These are phyloP conservation scores for Globodera ellingtonae DNA, from an alignment of 1,140 invertebrate species.

Conservation along the genomic window DNA sequence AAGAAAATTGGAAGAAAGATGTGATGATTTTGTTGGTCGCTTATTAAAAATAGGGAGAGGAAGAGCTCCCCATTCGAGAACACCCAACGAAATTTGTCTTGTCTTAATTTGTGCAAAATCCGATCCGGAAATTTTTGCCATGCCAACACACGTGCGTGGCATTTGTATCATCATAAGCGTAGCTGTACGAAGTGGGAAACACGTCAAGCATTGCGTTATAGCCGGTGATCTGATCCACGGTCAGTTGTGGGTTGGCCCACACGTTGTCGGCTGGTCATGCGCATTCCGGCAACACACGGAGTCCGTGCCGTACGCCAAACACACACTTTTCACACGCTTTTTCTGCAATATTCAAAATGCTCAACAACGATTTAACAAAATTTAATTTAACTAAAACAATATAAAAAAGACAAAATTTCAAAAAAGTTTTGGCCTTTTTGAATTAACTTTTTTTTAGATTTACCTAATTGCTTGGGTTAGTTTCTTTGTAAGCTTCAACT, in stretches of 20 bases:
- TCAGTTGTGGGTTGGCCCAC: neutral
- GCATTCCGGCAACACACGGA: neutral
- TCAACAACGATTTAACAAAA: no score
- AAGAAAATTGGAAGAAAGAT: no score
- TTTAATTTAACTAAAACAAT: no score
- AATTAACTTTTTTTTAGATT: no score
- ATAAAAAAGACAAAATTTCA: neutral
- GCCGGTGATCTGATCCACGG: neutral
- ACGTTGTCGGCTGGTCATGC: neutral
- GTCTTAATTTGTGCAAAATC: no score
- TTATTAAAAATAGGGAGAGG: no score
- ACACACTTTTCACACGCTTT: conserved; percentile 1
- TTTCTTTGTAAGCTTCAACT: no score
- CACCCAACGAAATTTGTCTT: no score
- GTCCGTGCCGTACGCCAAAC: conserved; percentile 1
- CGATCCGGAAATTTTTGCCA: no score
- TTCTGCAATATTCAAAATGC: neutral
- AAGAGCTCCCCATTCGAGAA: no score
- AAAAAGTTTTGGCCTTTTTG: neutral
- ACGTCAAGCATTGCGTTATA: neutral
- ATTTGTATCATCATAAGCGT: conserved; percentile 13
- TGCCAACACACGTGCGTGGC: neutral
- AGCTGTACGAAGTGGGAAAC: conserved; percentile 2
- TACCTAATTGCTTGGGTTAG: no score
- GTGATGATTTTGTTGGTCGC: no score